These are phyloP conservation scores for Tetrapedia diversipes DNA, from an alignment of 2,888 invertebrate species.

Conservation along the genomic window DNA sequence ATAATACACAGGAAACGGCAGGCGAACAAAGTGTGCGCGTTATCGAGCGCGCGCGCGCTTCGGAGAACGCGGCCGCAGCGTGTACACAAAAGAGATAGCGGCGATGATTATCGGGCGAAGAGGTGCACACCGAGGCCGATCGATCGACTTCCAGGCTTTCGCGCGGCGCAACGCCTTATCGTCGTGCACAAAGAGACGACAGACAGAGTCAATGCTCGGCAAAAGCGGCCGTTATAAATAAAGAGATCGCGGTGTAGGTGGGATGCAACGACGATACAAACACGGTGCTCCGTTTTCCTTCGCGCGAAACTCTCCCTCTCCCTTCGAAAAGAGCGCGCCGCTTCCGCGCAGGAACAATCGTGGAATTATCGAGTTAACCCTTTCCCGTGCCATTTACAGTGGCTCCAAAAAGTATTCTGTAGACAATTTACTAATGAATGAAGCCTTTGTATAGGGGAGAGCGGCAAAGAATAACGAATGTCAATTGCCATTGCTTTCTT, in stretches of 20 bases:
- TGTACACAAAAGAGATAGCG: constrained; percentile 33
- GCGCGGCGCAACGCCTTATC: constrained; percentile 21
- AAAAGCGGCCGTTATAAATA: constrained; percentile 30
- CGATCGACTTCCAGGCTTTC: constrained; percentile 34
- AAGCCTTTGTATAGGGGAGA: too few species aligned
- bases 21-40: constrained; percentile 46
- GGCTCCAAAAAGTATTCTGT: too few species aligned
- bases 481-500: too few species aligned
- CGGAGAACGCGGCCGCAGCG: not conserved
- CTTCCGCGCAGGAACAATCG: too few species aligned
- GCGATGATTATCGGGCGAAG: constrained; percentile 40
- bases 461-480: too few species aligned
- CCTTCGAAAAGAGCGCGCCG: too few species aligned
- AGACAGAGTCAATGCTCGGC: constrained; percentile 53
- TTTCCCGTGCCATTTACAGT: too few species aligned
- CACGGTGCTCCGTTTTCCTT: too few species aligned
- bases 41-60: constrained; percentile 23
- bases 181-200: constrained; percentile 2
- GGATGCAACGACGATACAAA: too few species aligned
- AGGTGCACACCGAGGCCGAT: constrained; percentile 23
- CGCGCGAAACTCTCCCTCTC: too few species aligned
- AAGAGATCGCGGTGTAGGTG: constrained; percentile 11
- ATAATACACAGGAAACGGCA: constrained; percentile 33
- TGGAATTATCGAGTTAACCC: too few species aligned
- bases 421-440: too few species aligned